Percentiles rank a stretch among this genome's conserved stretches.
Conservation (phyloP, 2,797 vertebrate genomes). For the Adrianichthys oophorus region DNA sequence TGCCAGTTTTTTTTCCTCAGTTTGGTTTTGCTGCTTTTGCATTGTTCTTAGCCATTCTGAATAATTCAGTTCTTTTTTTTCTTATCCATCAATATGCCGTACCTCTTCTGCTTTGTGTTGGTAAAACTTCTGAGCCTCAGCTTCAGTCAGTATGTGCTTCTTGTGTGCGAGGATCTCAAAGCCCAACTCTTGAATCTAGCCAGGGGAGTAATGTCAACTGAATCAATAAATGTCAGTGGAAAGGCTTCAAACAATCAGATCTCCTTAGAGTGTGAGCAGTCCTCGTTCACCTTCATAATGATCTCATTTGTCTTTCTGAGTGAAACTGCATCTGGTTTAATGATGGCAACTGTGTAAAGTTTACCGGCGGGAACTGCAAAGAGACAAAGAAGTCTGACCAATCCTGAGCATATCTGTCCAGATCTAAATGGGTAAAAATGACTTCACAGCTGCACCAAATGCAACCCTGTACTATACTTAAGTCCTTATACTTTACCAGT, state of each 20-base stretch:
- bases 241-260: slow-evolving; percentile 30
- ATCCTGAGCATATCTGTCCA: slow-evolving; percentile 17
- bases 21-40: slow-evolving; percentile 2
- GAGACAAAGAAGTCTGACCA: slow-evolving; percentile 21
- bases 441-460: neutral
- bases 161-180: slow-evolving; percentile 85
- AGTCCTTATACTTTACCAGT: slow-evolving; percentile 64
- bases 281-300: slow-evolving; percentile 83
- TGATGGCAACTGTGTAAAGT: slow-evolving; percentile 84
- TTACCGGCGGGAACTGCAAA: slow-evolving; percentile 75
- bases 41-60: neutral
- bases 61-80: neutral
- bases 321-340: slow-evolving; percentile 89
- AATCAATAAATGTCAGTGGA: slow-evolving; percentile 30
- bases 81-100: neutral
- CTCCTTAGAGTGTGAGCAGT: slow-evolving; percentile 26
- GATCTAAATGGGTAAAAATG: slow-evolving; percentile 7
- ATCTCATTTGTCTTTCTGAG: slow-evolving; percentile 86
- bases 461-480: neutral
- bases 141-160: slow-evolving; percentile 78
- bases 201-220: slow-evolving; percentile 25
- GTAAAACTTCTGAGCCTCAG: slow-evolving; percentile 82
- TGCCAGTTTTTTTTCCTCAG: slow-evolving; percentile 7
- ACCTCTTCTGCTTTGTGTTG: slow-evolving; percentile 82
- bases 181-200: slow-evolving; percentile 86